phyloP scores from a whole-genome alignment of 2,888 invertebrate genomes.

The Cephalotes varians region DNA sequence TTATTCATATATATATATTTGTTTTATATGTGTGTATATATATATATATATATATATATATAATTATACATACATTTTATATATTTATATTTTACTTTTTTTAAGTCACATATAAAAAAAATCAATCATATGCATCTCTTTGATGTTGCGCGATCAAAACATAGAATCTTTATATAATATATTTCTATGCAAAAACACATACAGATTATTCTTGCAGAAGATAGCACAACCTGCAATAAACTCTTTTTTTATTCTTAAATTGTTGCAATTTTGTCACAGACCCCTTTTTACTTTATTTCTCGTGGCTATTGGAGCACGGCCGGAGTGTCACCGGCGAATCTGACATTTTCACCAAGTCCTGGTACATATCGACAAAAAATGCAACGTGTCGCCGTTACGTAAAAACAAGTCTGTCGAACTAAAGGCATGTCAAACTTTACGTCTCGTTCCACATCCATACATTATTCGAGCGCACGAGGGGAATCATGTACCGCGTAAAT shows the following conservation, averaged over 20 bases:
- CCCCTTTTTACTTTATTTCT: neutral
- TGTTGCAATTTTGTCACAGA: neutral
- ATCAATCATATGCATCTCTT: neutral
- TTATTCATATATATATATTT: neutral
- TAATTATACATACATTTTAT: too few relatives aligned
- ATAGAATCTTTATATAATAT: neutral
- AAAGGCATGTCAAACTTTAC: slow-evolving; percentile 45
- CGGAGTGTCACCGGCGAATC: neutral
- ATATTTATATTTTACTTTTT: neutral
- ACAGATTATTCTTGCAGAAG: neutral
- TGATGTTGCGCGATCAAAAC: neutral
- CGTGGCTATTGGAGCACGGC: neutral
- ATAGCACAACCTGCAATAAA: neutral
- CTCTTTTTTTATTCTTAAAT: neutral
- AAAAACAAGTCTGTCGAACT: slow-evolving; percentile 64
- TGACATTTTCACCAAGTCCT: slow-evolving; percentile 46
- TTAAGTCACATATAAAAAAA: neutral
- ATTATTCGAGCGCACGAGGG: slow-evolving; percentile 11
- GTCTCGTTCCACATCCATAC: slow-evolving; percentile 44
- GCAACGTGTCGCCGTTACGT: slow-evolving; percentile 33
- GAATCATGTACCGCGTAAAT: slow-evolving; percentile 29
- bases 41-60: too few relatives aligned
- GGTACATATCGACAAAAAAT: slow-evolving; percentile 47
- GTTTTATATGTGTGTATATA: too few relatives aligned
- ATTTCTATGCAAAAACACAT: neutral